Base-by-base conservation (phyloP, 2,888 invertebrate species). In the Conus canariensis region DNA sequence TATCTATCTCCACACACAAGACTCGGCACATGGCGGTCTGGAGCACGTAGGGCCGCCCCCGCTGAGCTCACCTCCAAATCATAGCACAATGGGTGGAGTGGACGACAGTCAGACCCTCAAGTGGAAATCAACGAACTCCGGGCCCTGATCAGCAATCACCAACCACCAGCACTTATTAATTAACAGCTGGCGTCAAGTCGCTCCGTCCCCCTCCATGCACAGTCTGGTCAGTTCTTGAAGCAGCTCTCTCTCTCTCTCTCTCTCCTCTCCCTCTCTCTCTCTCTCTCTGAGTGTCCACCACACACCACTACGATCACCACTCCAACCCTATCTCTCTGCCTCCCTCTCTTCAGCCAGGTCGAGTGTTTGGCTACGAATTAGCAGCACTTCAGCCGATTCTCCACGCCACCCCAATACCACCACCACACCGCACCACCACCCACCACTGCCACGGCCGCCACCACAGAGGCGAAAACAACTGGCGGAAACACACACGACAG, bases 301-400 rank as follows among this genome's bases (percentile, higher is more conserved):
- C 80, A 80, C 30, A 5, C 2, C 22, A 80, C 7, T 14, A 80
- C 25, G 25, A 30, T 25, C 9, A 30, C 30, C 80, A 10, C 30
- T 80, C 25, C 9, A 45, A 10, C 77, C 30, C 30, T 30, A 25
- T 77, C 14, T 30, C 77, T 8, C 77, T 12, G 5, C 7, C 77
- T 30, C 77, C 45, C 25, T 12, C 77, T 30, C 25, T 45, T 45
- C 45, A 45, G 30, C 25, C 30, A 30, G 10, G 56, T 6, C 8
- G 19, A 58, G 82, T 58, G 82, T 83, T 83, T 83, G 82, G 82
- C 56, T 19, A 83, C 82, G 58, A 83, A 56, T 83, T 83, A 83
- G 19, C 56, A 58, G 64, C 64, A 14, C 64, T 64, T 64, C 64
- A 83, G 9, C 58, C 19, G 82, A 58, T 58, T 58, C 56, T 30